Evolutionary conservation across 1,140 invertebrate species (phyloP).

Genomic region (Augochlora pura): DNA sequence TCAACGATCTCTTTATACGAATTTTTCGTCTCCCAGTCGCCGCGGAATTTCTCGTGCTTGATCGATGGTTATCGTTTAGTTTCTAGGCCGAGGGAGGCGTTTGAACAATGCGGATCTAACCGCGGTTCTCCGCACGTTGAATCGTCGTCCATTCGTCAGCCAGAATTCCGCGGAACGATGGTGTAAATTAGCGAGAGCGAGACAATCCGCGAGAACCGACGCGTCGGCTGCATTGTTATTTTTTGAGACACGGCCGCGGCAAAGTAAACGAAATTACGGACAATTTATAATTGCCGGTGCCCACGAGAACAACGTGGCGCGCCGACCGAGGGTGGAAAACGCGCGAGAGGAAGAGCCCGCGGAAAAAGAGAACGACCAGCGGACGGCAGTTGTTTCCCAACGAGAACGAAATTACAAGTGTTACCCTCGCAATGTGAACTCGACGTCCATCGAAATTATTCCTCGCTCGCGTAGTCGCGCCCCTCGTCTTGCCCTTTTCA

Average conservation of each 20-base stretch:
- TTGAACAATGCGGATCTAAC: background rate
- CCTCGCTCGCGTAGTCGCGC: conserved; percentile 39
- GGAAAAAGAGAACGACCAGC: conserved; percentile 22
- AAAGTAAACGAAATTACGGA: conserved; percentile 62
- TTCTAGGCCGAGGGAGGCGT: too few species aligned
- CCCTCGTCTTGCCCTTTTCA: conserved; percentile 48
- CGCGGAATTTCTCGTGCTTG: too few species aligned
- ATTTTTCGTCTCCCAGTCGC: background rate
- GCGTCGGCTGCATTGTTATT: conserved; percentile 16
- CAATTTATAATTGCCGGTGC: conserved; percentile 64
- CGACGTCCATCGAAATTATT: conserved; percentile 61
- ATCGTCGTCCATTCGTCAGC: background rate
- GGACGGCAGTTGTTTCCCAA: conserved; percentile 62
- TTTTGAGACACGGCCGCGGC: conserved; percentile 35
- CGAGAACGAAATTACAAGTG: conserved; percentile 66
- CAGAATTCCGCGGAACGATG: background rate
- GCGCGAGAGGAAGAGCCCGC: background rate
- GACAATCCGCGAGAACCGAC: conserved; percentile 6
- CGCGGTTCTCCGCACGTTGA: background rate
- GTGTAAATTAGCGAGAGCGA: conserved; percentile 18
- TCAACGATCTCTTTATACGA: conserved; percentile 43
- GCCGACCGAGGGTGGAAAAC: conserved; percentile 18
- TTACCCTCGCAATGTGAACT: conserved; percentile 52
- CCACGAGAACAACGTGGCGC: background rate
- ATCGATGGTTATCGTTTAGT: too few species aligned